These are phyloP conservation scores for Gastrophryne carolinensis DNA, from an alignment of 2,797 vertebrate species.

Conservation along the genomic window DNA sequence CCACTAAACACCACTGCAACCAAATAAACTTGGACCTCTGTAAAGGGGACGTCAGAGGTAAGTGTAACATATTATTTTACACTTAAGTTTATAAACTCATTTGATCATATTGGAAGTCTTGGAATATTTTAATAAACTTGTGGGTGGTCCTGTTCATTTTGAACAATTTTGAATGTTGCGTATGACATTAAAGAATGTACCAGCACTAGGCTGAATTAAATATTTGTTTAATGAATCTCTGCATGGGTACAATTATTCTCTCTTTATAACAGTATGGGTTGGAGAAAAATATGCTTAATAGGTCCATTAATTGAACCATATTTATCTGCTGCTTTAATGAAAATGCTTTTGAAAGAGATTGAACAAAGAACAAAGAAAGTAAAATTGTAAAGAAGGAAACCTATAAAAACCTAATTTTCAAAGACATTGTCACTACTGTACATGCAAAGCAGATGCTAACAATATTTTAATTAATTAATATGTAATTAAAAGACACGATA, in stretches of 20 bases:
- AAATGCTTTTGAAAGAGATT: constrained; percentile 33
- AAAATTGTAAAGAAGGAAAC: constrained; percentile 39
- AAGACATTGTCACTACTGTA: constrained; percentile 58
- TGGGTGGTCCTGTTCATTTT: too few species aligned
- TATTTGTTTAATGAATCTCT: constrained; percentile 15
- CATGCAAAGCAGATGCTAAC: constrained; percentile 61
- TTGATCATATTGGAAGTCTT: too few species aligned
- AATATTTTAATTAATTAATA: constrained; percentile 59
- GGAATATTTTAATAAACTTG: too few species aligned
- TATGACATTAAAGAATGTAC: too few species aligned
- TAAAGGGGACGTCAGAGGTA: too few species aligned
- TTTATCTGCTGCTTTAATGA: constrained; percentile 24
- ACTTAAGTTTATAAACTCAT: too few species aligned
- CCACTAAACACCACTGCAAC: too few species aligned
- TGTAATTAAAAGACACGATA: constrained; percentile 57
- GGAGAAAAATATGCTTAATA: constrained; percentile 37
- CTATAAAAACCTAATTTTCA: constrained; percentile 60
- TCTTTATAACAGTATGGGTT: constrained; percentile 32
- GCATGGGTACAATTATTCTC: constrained; percentile 38
- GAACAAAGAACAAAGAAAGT: not conserved
- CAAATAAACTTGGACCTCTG: too few species aligned
- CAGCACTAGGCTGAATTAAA: constrained; percentile 6
- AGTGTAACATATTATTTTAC: too few species aligned
- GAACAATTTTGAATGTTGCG: too few species aligned
- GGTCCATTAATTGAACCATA: constrained; percentile 37